Base-by-base conservation (phyloP, 2,797 vertebrate genomes). In the Bradypodion pumilum region DNA sequence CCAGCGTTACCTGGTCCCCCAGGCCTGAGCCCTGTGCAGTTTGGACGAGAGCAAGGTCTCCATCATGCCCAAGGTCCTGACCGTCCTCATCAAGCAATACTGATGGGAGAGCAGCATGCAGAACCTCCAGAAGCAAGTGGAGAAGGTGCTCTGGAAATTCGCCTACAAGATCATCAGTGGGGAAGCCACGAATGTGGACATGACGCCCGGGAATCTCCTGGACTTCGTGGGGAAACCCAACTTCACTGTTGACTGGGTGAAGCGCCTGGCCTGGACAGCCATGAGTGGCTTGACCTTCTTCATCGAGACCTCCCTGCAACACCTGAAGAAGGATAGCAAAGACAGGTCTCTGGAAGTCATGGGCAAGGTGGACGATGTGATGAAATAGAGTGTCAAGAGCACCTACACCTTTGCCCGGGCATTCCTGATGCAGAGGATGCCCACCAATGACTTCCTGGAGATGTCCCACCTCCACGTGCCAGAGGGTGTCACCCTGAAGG, bases 311-410 rank as follows among this genome's bases (percentile, higher is more conserved):
- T 98, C 97, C 0, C 92, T 98, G 9, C 95, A 93, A 3, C 94
- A 96, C 40, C 97, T 96, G 10, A 85, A 88, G 56, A 91, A 87
- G 37, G 93, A 87, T 0, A 86, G 85, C 74, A 97, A 98, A 90
- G 97, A 98, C 0, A 97, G 96, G 5, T 97, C 97, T 0, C 95
- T 99, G 77, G 98, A 99, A 91, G 91, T 99, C 35, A 99, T 99
- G 0, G 99, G 98, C 35, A 98, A 99, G 85, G 96, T 99, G 65
- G 99, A 99, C 23, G 98, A 99, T 0, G 97, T 99, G 5, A 99
- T 99, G 99, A 99, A 99, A 90, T 99, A 99, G 93, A 99, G 99
- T 7, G 98, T 98, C 15, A 98, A 96, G 91, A 99, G 99, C 0
- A 98, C 98, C 3, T 97, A 97, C 84, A 99, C 99, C 0, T 99